Evolutionary conservation across 92 coral and sea anemone genomes (phyloP).

Genomic region (Metridium senile): DNA sequence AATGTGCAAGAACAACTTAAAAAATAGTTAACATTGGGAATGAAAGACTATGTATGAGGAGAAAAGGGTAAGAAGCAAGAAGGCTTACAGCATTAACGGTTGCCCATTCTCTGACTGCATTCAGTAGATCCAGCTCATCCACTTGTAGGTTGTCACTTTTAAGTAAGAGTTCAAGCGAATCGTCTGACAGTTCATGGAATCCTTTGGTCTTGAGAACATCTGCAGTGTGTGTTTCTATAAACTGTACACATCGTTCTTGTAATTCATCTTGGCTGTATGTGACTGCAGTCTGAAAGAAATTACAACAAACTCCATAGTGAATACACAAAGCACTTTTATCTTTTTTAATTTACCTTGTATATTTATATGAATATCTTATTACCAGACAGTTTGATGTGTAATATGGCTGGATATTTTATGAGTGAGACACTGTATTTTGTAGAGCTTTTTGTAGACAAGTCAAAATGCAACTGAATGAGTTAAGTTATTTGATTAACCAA

Average conservation of each 20-base stretch:
- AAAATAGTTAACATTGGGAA: background rate
- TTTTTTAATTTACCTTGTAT: too few species aligned
- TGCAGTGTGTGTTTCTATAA: constrained; percentile 80
- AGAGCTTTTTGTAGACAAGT: too few species aligned
- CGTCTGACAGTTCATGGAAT: constrained; percentile 91
- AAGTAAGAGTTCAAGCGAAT: constrained; percentile 65
- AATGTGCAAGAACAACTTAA: background rate
- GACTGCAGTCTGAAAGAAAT: constrained; percentile 78
- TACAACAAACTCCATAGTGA: background rate
- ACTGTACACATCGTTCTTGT: constrained; percentile 77
- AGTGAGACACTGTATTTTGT: too few species aligned
- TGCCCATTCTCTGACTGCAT: constrained; percentile 96
- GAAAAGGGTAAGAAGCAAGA: background rate
- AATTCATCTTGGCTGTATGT: constrained; percentile 85
- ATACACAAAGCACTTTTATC: too few species aligned
- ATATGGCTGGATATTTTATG: too few species aligned
- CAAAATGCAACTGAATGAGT: too few species aligned
- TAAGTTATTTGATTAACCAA: too few species aligned
- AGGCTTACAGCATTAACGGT: constrained; percentile 90
- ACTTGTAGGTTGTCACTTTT: constrained; percentile 85
- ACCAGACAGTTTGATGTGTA: too few species aligned
- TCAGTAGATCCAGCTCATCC: constrained; percentile 86
- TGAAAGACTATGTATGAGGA: too few species aligned
- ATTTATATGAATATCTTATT: too few species aligned
- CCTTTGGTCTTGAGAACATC: constrained; percentile 90